Percentiles rank a stretch among this genome's conserved stretches.
These are phyloP conservation scores for Neolamprologus sp. DNA, from an alignment of 2,113 vertebrate genomes.

Conservation along the genomic window DNA sequence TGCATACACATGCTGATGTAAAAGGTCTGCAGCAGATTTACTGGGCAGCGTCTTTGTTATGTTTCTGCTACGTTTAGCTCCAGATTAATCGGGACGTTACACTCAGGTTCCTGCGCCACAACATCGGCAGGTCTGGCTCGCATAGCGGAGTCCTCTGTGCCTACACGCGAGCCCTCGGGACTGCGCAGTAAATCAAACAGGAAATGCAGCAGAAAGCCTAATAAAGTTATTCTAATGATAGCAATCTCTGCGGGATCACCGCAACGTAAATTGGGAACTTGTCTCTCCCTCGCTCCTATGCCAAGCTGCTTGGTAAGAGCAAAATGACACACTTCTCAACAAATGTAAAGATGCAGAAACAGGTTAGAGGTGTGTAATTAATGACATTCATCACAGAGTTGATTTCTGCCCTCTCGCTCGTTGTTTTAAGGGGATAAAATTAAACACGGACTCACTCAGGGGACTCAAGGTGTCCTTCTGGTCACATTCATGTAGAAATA, in stretches of 20 bases:
- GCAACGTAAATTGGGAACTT: slow-evolving; percentile 15
- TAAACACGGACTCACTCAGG: slow-evolving; percentile 36
- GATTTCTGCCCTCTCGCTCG: slow-evolving; percentile 1
- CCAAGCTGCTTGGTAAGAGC: slow-evolving; percentile 1
- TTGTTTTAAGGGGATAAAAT: slow-evolving; percentile 47
- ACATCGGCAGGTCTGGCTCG: slow-evolving; percentile 32
- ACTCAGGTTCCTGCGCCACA: slow-evolving; percentile 41
- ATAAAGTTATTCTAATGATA: slow-evolving; percentile 69
- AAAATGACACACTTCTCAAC: background rate
- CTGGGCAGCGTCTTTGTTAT: background rate
- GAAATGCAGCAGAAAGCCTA: slow-evolving; percentile 70
- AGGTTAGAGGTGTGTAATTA: slow-evolving; percentile 52
- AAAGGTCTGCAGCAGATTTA: slow-evolving; percentile 7
- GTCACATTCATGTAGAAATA: slow-evolving; percentile 53
- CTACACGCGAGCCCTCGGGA: slow-evolving; percentile 64
- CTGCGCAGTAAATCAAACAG: slow-evolving; percentile 68
- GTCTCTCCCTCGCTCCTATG: background rate
- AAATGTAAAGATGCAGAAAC: slow-evolving; percentile 30
- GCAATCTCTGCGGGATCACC: slow-evolving; percentile 45
- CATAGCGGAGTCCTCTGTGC: slow-evolving; percentile 40
- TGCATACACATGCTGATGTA: background rate
- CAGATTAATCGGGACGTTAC: slow-evolving; percentile 44
- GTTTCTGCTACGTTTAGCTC: slow-evolving; percentile 37
- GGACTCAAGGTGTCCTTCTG: slow-evolving; percentile 43
- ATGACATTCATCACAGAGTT: slow-evolving; percentile 53